Percentiles rank a stretch among this genome's conserved stretches.
These are phyloP conservation scores for Drosophila aldrichi DNA, from an alignment of 2,888 invertebrate genomes.

Conservation along the genomic window DNA sequence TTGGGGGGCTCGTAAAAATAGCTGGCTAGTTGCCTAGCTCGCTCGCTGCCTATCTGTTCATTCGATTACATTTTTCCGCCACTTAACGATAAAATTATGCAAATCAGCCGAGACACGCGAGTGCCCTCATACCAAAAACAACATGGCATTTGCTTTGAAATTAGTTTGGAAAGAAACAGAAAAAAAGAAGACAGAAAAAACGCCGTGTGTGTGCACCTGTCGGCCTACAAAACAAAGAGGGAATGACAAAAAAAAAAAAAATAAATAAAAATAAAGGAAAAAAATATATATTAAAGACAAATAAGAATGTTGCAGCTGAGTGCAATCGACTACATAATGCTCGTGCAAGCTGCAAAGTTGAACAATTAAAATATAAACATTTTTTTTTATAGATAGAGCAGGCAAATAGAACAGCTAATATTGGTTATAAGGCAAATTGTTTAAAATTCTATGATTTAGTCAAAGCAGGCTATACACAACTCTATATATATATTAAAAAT, in stretches of 20 bases:
- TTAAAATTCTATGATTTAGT: neutral
- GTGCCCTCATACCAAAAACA: conserved; percentile 1
- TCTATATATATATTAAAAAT: no score
- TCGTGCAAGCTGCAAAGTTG: neutral
- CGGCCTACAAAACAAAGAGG: conserved; percentile 36
- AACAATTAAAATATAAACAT: neutral
- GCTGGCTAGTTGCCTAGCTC: conserved; percentile 25
- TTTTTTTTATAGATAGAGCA: no score
- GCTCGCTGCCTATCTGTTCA: conserved; percentile 64
- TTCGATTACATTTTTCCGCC: conserved; percentile 81
- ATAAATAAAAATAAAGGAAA: no score
- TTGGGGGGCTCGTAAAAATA: conserved; percentile 51
- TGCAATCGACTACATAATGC: conserved; percentile 7
- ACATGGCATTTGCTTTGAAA: conserved; percentile 74
- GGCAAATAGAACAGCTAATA: neutral
- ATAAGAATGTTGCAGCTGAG: neutral
- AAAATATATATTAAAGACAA: conserved; percentile 7
- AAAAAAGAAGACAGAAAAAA: conserved; percentile 22
- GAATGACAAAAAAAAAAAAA: conserved; percentile 5
- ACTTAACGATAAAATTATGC: conserved; percentile 77
- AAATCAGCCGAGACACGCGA: conserved; percentile 68
- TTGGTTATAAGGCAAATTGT: neutral
- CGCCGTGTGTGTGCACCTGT: conserved; percentile 68
- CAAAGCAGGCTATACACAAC: no score
- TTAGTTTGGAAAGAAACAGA: conserved; percentile 55